These are phyloP conservation scores for Micropoecilia bifurca DNA, from an alignment of 2,797 vertebrate genomes.

Conservation along the genomic window DNA sequence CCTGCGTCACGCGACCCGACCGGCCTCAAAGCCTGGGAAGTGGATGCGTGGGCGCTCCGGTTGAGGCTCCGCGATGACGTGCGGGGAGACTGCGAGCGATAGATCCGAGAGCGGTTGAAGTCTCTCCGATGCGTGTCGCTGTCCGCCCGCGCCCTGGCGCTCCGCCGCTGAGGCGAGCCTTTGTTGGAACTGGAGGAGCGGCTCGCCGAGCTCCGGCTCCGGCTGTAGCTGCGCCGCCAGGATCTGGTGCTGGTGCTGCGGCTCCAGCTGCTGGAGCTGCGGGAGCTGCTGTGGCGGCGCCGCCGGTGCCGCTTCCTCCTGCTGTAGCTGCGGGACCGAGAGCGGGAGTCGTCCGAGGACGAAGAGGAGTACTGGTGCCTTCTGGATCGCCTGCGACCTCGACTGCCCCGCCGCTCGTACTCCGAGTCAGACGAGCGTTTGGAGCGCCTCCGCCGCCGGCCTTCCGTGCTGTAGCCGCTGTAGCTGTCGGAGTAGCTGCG, in stretches of 20 bases:
- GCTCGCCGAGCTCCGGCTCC: slow-evolving; percentile 91
- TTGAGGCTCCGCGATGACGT: slow-evolving; percentile 79
- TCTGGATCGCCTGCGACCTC: slow-evolving; percentile 85
- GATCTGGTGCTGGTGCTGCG: slow-evolving; percentile 92
- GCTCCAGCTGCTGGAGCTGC: slow-evolving; percentile 87
- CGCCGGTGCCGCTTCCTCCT: slow-evolving; percentile 85
- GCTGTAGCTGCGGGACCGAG: slow-evolving; percentile 88
- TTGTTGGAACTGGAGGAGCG: slow-evolving; percentile 86
- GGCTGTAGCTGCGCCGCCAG: slow-evolving; percentile 92
- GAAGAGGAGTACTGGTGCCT: slow-evolving; percentile 90
- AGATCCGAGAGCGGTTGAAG: slow-evolving; percentile 94
- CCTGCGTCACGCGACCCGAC: slow-evolving; percentile 76
- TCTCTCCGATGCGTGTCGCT: slow-evolving; percentile 86
- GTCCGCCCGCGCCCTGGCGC: slow-evolving; percentile 84
- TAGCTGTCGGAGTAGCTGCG: slow-evolving; percentile 93
- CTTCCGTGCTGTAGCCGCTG: slow-evolving; percentile 91
- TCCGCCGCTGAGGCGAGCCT: slow-evolving; percentile 78
- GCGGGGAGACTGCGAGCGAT: slow-evolving; percentile 94
- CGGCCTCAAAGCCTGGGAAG: slow-evolving; percentile 65
- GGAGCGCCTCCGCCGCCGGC: slow-evolving; percentile 82
- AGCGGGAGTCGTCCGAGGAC: slow-evolving; percentile 89
- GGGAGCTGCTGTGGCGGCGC: slow-evolving; percentile 82
- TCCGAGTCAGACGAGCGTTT: slow-evolving; percentile 91
- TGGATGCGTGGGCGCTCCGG: slow-evolving; percentile 72
- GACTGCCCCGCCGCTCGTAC: slow-evolving; percentile 84